These are phyloP conservation scores for Brachionus rotundiformis DNA, from an alignment of 1,140 invertebrate species.

Conservation along the genomic window DNA sequence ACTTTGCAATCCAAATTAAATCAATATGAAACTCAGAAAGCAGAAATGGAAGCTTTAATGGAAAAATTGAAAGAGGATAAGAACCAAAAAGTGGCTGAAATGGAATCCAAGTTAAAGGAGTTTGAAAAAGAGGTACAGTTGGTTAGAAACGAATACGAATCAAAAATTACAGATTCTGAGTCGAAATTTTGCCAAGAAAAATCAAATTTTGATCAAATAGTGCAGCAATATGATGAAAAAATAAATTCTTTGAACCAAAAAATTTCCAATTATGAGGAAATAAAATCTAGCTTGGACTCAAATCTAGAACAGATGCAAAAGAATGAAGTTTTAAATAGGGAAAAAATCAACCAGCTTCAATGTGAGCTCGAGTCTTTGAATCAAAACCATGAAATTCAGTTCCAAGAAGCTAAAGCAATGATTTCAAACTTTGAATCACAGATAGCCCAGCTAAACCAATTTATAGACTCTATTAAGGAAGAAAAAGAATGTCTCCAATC, in stretches of 20 bases:
- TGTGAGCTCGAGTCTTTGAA: neutral
- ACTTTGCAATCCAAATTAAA: neutral
- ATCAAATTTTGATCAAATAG: neutral
- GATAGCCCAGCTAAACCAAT: neutral
- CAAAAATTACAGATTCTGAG: neutral
- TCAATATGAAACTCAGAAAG: neutral
- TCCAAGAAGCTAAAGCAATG: neutral
- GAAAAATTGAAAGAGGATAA: neutral
- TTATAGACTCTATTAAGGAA: neutral
- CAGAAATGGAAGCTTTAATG: neutral
- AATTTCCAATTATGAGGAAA: neutral
- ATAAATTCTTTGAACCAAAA: neutral
- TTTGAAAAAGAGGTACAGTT: neutral
- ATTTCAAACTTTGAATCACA: conserved; percentile 18
- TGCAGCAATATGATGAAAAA: neutral
- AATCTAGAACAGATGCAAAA: neutral
- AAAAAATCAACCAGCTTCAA: neutral
- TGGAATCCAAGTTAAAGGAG: neutral
- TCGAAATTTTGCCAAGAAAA: neutral
- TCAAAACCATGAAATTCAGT: neutral
- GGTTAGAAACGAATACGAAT: neutral
- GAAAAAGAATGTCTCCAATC: neutral
- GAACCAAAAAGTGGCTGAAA: neutral
- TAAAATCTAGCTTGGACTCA: neutral
- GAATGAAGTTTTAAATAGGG: neutral